Evolutionary conservation across 1,140 invertebrate genomes (phyloP), one percentile per base, ranked within the genome.

Genomic region (Phortica variegata): DNA sequence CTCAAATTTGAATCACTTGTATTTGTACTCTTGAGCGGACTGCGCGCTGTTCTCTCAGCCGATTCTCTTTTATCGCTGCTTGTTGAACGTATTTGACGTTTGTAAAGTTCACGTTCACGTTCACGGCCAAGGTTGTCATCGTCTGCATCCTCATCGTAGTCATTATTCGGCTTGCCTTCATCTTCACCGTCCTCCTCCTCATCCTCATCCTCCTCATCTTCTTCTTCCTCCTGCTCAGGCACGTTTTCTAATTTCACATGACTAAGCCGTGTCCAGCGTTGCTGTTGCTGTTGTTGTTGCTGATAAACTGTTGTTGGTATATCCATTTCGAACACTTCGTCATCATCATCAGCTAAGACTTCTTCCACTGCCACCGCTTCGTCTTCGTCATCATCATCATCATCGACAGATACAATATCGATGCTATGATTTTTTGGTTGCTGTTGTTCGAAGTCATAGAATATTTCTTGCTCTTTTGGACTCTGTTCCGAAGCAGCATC

Each of bases 1-100:
- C 71, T 74, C 43, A 73, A 51, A 54, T 74, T 73, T 48, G 66
- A 74, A 54, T 73, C 70, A 17, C 62, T 73, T 46, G 39, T 47
- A 43, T 52, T 52, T 15, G 31, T 21, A 17, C 26, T 53, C 26
- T 61, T 73, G 13, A 65, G 49, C n/a, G 65, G 55, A 42, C 56
- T 63, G 23, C 62, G 53, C 18, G 37, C 44, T 15, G 65, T 54
- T 33, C 60, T 66, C 49, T 58, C 63, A 6, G 60, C 62, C 40
- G 68, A 66, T 43, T 66, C n/a, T n/a, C n/a, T n/a, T n/a, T n/a
- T n/a, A n/a, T n/a, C 45, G 59, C 4, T 59, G 44, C 17, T 44
- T 15, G 37, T n/a, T 29, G 26, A 17, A 36, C 36, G 45, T 54
- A 38, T 39, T 16, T 48, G 51, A 41, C 7, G 19, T 15, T 40